Percentiles rank a stretch among this genome's conserved stretches.
These are phyloP conservation scores for Nannospalax galili DNA, from an alignment of 2,113 vertebrate species.

Conservation along the genomic window DNA sequence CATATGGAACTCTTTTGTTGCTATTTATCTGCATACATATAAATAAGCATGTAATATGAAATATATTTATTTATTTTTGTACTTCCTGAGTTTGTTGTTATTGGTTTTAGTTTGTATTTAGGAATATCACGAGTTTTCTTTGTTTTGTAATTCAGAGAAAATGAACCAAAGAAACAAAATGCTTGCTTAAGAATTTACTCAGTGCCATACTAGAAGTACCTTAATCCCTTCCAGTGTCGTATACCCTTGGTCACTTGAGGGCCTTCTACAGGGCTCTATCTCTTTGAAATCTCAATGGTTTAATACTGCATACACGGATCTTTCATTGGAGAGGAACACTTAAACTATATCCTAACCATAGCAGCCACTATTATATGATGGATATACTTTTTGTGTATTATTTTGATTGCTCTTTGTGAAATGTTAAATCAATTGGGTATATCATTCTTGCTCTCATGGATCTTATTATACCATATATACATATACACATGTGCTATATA, in stretches of 20 bases:
- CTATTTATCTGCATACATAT: background rate
- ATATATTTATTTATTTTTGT: background rate
- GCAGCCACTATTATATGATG: background rate
- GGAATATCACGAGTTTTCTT: background rate
- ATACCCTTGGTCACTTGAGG: too few relatives aligned
- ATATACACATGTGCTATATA: background rate
- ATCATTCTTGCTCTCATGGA: background rate
- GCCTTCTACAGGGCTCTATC: accelerated
- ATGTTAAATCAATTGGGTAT: background rate
- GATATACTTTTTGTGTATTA: background rate
- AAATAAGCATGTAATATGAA: background rate
- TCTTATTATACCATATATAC: background rate
- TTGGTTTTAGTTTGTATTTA: background rate
- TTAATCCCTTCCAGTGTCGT: background rate
- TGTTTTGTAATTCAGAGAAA: background rate
- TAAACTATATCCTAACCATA: background rate
- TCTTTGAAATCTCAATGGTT: background rate
- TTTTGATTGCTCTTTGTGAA: background rate
- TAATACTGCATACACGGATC: background rate
- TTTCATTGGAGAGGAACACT: background rate
- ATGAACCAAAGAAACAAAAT: background rate
- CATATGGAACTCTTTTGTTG: background rate
- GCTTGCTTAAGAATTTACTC: background rate
- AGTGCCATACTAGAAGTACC: background rate
- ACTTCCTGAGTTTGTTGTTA: background rate